Percentiles rank a stretch among this genome's conserved stretches.
Conservation (phyloP, 2,888 invertebrate species). For the Drosophila monieri region DNA sequence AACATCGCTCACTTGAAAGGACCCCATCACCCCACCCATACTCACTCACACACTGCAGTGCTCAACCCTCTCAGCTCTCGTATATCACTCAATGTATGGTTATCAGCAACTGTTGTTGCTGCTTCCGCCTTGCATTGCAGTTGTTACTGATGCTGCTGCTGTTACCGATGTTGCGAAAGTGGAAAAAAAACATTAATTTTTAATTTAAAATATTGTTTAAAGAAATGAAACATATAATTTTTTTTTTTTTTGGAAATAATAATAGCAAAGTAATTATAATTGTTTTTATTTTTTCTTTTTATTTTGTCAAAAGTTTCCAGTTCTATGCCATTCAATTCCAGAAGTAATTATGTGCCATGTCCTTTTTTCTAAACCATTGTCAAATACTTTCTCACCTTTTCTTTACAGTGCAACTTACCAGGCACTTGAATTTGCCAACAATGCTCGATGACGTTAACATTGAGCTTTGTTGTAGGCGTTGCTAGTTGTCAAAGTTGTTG, state of each 20-base stretch:
- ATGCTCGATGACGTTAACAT: constrained; percentile 72
- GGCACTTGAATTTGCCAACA: constrained; percentile 74
- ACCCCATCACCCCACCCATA: constrained; percentile 19
- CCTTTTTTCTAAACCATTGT: no score
- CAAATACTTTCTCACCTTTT: neutral
- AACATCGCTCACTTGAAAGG: constrained; percentile 8
- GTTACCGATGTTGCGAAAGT: constrained; percentile 19
- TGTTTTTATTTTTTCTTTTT: neutral
- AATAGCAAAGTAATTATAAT: neutral
- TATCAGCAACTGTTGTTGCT: constrained; percentile 71
- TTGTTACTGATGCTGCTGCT: constrained; percentile 51
- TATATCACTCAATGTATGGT: constrained; percentile 78
- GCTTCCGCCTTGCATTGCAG: constrained; percentile 43
- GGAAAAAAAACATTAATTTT: neutral
- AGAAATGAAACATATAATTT: neutral
- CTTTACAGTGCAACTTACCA: constrained; percentile 32
- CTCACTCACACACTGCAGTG: constrained; percentile 12
- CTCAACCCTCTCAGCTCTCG: constrained; percentile 33
- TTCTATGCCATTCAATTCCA: no score
- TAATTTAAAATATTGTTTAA: neutral
- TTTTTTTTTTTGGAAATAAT: neutral
- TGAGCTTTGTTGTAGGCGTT: constrained; percentile 53
- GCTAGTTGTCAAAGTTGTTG: constrained; percentile 46
- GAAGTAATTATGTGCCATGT: no score
- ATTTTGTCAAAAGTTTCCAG: no score